Conservation (phyloP, 2,797 vertebrate genomes). For the Taenioides sp. region DNA sequence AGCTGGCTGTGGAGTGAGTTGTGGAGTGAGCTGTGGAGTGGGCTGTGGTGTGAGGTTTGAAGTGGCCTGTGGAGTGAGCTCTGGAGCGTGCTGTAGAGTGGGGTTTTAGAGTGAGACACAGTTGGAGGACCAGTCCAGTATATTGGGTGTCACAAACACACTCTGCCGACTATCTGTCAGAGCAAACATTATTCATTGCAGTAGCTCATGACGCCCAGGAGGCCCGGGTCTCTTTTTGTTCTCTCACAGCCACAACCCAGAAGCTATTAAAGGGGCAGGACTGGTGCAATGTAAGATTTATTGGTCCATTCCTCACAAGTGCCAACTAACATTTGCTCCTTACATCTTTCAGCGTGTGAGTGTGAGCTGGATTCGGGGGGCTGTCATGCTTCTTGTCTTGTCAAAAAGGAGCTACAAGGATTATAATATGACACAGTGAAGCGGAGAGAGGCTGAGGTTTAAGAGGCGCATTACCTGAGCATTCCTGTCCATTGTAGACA, state of each 20-base stretch:
- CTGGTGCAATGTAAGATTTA: slow-evolving; percentile 28
- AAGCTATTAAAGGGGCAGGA: slow-evolving; percentile 48
- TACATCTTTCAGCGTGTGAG: slow-evolving; percentile 24
- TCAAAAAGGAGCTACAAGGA: slow-evolving; percentile 16
- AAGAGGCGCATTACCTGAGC: slow-evolving; percentile 9
- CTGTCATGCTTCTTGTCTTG: slow-evolving; percentile 12
- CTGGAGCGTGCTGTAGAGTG: too few relatives aligned
- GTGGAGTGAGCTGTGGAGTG: too few relatives aligned
- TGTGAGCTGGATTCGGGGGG: slow-evolving; percentile 17
- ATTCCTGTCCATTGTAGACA: slow-evolving; percentile 13
- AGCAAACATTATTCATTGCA: slow-evolving; percentile 76
- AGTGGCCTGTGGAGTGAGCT: too few relatives aligned
- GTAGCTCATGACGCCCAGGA: slow-evolving; percentile 64
- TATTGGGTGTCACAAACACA: slow-evolving; percentile 63
- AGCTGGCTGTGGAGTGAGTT: too few relatives aligned
- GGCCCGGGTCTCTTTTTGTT: slow-evolving; percentile 56
- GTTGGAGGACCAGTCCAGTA: slow-evolving; percentile 14
- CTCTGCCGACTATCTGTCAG: slow-evolving; percentile 72
- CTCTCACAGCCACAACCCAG: slow-evolving; percentile 41
- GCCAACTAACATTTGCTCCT: slow-evolving; percentile 40
- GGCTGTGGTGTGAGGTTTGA: too few relatives aligned
- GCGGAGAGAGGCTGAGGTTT: slow-evolving; percentile 9
- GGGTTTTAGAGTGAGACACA: too few relatives aligned
- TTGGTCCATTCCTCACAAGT: slow-evolving; percentile 54
- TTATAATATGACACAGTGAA: slow-evolving; percentile 23